Evolutionary conservation across 2,113 vertebrate genomes (phyloP).

Genomic region (Poeciliopsis occidentalis): DNA sequence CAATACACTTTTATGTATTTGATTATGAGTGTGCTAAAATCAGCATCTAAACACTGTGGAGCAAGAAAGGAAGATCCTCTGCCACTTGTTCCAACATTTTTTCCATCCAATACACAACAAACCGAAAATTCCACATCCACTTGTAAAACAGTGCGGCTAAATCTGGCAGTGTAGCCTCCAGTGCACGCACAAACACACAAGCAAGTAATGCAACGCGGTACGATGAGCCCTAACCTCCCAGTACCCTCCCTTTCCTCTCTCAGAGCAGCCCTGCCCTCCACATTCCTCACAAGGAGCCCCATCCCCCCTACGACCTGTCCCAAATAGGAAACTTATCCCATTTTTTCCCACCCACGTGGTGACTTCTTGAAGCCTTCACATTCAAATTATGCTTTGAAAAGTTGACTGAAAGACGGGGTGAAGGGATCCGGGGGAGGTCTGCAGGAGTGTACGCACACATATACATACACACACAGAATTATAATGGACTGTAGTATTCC

Average conservation of each 20-base stretch:
- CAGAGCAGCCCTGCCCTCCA: conserved; percentile 80
- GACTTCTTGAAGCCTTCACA: conserved; percentile 63
- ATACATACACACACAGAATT: conserved; percentile 8
- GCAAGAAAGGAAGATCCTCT: neutral
- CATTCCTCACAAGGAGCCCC: conserved; percentile 85
- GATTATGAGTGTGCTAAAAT: neutral
- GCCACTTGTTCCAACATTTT: conserved; percentile 5
- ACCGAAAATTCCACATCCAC: conserved; percentile 47
- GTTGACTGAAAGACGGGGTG: conserved; percentile 21
- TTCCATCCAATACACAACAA: conserved; percentile 20
- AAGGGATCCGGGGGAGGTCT: neutral
- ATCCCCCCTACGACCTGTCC: conserved; percentile 80
- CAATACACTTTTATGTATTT: neutral
- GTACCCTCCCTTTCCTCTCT: conserved; percentile 1
- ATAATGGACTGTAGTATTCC: conserved; percentile 23
- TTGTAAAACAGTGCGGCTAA: conserved; percentile 45
- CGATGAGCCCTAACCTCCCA: conserved; percentile 11
- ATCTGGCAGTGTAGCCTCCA: conserved; percentile 37
- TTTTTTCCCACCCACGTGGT: conserved; percentile 74
- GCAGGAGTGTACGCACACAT: neutral
- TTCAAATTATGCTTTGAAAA: conserved; percentile 61
- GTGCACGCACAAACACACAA: conserved; percentile 13
- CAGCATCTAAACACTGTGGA: too few relatives aligned
- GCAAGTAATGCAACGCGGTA: conserved; percentile 62
- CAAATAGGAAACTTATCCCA: conserved; percentile 83